Evolutionary conservation across 2,888 invertebrate species (phyloP).

Genomic region (Torymus texanus): DNA sequence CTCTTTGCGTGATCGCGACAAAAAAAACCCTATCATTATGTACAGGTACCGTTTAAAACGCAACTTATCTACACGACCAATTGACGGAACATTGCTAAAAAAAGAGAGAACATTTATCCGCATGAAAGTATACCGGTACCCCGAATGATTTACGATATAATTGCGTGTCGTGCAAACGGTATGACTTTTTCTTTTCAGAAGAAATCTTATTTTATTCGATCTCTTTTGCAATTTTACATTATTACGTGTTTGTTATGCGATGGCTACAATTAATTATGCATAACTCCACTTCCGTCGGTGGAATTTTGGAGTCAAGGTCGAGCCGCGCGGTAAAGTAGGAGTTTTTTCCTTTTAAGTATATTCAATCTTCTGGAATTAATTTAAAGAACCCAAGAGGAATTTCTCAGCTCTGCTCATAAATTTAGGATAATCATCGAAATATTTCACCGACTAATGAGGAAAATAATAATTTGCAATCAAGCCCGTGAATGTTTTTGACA

Average conservation of each 20-base stretch:
- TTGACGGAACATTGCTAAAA: conserved; percentile 16
- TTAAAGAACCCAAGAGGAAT: no score
- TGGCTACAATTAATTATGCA: conserved; percentile 3
- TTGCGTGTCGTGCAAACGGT: conserved; percentile 57
- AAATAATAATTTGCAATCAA: conserved; percentile 33
- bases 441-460: conserved; percentile 16
- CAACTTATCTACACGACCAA: background rate
- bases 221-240: background rate
- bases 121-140: no score
- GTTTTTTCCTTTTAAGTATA: conserved; percentile 10
- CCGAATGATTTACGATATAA: conserved; percentile 61
- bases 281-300: no score
- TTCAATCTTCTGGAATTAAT: background rate
- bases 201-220: no score
- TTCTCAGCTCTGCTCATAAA: background rate
- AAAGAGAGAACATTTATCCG: background rate
- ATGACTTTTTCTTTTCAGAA: conserved; percentile 28
- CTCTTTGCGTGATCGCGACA: no score
- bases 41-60: conserved; percentile 7
- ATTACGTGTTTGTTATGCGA: background rate
- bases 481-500: background rate
- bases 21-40: no score
- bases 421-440: conserved; percentile 6
- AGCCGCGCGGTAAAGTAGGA: background rate
- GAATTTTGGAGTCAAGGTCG: conserved; percentile 14